Base-by-base conservation (phyloP, 2,888 invertebrate genomes). In the Melangyna quadrimaculata region DNA sequence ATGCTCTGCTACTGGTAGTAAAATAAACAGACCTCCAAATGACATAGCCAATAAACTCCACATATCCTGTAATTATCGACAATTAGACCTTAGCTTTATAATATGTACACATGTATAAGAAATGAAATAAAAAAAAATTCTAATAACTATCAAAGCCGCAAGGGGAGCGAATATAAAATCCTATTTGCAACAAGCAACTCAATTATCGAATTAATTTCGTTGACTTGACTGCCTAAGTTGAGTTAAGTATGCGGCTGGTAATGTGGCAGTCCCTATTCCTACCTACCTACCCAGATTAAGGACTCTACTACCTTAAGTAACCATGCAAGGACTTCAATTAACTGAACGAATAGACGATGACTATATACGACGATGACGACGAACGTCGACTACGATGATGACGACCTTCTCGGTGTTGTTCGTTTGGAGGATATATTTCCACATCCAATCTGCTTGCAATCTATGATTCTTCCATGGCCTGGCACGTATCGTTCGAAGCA, bases 161-260 rank as follows among this genome's bases (percentile, higher is more conserved):
- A 73, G 45, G 65, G 73, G 72, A 70, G 73, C 81, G 73, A 72
- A 77, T 69, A 81, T 73, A 63, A 86, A 72, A 81, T 77, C 81
- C 86, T 70, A 72, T 78, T 86, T 70, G 86, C 78, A 77, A 86
- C 80, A 80, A 80, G 55, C 80, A 86, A 86, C 86, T 86, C 86
- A 86, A 86, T 86, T 78, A 86, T 86, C 86, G 81, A 86, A 86
- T 86, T 86, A 86, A 86, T 86, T 81, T 86, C 86, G 81, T 86
- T 72, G 86, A 81, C 77, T 86, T 86, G 86, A 81, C 86, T 86
- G 81, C 77, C 81, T 81, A 78, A 86, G 80, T 86, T 80, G 69
- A 69, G 80, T 80, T 80, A 86, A 81, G 81, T 86, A 73, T 81
- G 81, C 77, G 79, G 72, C 55, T 57, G 65, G 74, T 37, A 53